Percentiles rank a stretch among this genome's conserved stretches.
Evolutionary conservation across 2,797 vertebrate genomes (phyloP).

Genomic region (Toxotes lorentzi): DNA sequence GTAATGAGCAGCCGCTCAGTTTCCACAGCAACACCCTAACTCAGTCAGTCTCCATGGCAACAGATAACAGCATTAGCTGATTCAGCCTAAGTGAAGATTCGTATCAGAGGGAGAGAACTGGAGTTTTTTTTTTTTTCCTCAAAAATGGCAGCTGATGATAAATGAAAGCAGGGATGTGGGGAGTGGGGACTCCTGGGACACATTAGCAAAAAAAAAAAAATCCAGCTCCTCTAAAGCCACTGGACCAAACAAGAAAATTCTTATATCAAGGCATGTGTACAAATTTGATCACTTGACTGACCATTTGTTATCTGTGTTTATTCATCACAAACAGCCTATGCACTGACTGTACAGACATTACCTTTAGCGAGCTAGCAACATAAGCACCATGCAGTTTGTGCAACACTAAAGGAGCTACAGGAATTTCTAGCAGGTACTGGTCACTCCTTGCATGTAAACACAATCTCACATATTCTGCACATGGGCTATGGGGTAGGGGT

Average conservation of each 20-base stretch:
- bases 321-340: background rate
- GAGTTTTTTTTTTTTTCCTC: conserved; percentile 16
- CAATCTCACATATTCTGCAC: background rate
- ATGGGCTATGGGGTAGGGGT: background rate
- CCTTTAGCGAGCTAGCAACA: background rate
- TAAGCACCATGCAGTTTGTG: background rate
- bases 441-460: background rate
- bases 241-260: background rate
- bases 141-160: conserved; percentile 47
- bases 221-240: conserved; percentile 8
- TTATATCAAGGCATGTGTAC: background rate
- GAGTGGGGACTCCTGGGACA: conserved; percentile 18
- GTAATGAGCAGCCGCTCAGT: conserved; percentile 79
- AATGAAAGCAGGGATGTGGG: conserved; percentile 13
- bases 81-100: conserved; percentile 75
- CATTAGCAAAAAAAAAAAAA: conserved; percentile 14
- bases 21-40: conserved; percentile 85
- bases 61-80: conserved; percentile 84
- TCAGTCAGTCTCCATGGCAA: conserved; percentile 88
- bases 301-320: background rate
- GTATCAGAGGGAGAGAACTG: conserved; percentile 48
- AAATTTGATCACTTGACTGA: too few relatives aligned
- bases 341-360: background rate
- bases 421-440: background rate
- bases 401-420: background rate